Evolutionary conservation across 2,888 invertebrate genomes (phyloP).

Genomic region (Lasioglossum figueresi): DNA sequence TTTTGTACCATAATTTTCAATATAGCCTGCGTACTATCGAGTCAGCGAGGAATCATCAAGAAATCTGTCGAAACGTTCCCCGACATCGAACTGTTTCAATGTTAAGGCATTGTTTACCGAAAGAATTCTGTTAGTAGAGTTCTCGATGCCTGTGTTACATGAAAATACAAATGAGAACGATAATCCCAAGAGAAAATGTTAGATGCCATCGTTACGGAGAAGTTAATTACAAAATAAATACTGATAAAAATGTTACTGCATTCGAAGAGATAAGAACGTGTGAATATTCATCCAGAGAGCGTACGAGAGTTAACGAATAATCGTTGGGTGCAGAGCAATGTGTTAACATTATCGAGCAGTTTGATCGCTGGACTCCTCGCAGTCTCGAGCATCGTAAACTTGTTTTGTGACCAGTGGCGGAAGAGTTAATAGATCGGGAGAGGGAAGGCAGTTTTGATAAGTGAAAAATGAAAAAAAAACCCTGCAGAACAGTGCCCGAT

Average conservation of each 20-base stretch:
- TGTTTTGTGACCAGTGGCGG: slow-evolving; percentile 11
- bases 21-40: neutral
- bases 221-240: neutral
- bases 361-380: neutral
- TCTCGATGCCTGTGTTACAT: neutral
- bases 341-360: neutral
- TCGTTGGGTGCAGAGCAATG: neutral
- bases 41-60: neutral
- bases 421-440: slow-evolving; percentile 1
- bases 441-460: neutral
- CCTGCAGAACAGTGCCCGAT: slow-evolving; percentile 19
- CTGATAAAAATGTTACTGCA: neutral
- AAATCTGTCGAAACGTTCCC: neutral
- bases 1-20: neutral
- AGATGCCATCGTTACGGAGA: neutral
- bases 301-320: neutral
- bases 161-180: neutral
- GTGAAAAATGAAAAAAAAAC: neutral
- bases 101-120: neutral
- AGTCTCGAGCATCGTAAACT: neutral
- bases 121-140: neutral
- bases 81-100: neutral
- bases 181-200: slow-evolving; percentile 1
- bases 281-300: neutral
- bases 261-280: neutral